A percentile compares a stretch with the other conserved stretches of the same genome.
Evolutionary conservation across 2,113 vertebrate genomes (phyloP).

Genomic region (Varanus salvator): DNA sequence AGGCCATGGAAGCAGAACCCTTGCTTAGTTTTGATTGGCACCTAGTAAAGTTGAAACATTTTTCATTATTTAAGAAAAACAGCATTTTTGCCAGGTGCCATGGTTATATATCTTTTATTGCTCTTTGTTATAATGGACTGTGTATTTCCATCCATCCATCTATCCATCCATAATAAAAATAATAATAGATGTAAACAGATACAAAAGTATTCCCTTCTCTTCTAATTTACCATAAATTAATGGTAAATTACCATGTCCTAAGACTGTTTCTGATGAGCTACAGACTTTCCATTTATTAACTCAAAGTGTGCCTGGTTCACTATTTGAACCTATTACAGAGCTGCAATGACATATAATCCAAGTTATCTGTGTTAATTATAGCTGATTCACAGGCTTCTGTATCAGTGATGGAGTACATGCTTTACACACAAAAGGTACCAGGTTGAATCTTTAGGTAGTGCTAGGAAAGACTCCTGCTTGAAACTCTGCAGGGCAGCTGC

Average conservation of each 20-base stretch:
- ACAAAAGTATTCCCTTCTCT: constrained; percentile 16
- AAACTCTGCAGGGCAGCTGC: neutral
- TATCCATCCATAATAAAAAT: neutral
- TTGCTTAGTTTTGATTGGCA: constrained; percentile 61
- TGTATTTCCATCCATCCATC: neutral
- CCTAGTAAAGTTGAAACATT: constrained; percentile 48
- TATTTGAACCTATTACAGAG: constrained; percentile 16
- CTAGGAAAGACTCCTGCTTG: neutral
- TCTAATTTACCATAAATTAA: constrained; percentile 22
- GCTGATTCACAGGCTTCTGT: constrained; percentile 14
- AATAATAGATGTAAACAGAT: neutral
- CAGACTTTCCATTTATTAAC: constrained; percentile 12
- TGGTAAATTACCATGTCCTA: constrained; percentile 20
- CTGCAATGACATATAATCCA: constrained; percentile 49
- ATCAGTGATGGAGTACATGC: neutral
- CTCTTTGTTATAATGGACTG: neutral
- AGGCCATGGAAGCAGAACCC: constrained; percentile 42
- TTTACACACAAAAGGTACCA: neutral
- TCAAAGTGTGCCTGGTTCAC: neutral
- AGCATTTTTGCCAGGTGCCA: neutral
- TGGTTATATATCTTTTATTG: neutral
- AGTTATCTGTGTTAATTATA: constrained; percentile 23
- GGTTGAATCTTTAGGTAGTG: too few relatives aligned
- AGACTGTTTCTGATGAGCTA: constrained; percentile 6
- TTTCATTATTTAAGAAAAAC: constrained; percentile 31